Percentiles rank a stretch among this genome's conserved stretches.
Evolutionary conservation across 2,113 vertebrate species (phyloP).

Genomic region (Leucoraja erinaceus): DNA sequence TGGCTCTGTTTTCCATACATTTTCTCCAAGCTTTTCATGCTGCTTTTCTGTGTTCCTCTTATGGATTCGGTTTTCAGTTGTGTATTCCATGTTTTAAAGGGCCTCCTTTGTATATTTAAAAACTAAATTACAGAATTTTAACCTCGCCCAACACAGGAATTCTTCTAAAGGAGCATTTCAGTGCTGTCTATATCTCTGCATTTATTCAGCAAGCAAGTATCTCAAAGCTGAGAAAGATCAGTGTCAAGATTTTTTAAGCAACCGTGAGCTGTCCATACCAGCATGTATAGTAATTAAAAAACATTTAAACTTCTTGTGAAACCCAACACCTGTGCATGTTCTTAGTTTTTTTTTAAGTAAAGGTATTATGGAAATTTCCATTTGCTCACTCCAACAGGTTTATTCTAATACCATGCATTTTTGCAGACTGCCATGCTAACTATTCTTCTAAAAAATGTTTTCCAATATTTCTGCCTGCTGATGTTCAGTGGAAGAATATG

Average conservation of each 20-base stretch:
- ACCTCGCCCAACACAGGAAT: background rate
- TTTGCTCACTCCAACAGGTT: background rate
- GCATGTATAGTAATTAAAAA: background rate
- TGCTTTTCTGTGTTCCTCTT: background rate
- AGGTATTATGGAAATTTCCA: background rate
- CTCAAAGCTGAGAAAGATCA: background rate
- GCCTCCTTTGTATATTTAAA: background rate
- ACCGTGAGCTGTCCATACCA: background rate
- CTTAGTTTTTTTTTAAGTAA: background rate
- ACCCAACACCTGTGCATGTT: background rate
- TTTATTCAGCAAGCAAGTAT: background rate
- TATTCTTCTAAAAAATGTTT: constrained; percentile 17
- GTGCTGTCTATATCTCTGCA: background rate
- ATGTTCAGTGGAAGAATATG: constrained; percentile 1
- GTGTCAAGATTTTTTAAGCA: background rate
- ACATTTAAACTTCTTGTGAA: background rate
- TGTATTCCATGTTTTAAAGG: background rate
- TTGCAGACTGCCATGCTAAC: background rate
- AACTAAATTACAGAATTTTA: background rate
- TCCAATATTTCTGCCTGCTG: constrained; percentile 28
- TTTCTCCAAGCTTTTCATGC: constrained; percentile 5
- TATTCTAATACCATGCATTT: constrained; percentile 11
- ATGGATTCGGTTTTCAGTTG: background rate
- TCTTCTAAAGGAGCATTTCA: background rate
- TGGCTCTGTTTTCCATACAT: background rate